A percentile compares a stretch with the other conserved stretches of the same genome.
These are phyloP conservation scores for Coptotermes formosanus DNA, from an alignment of 1,140 invertebrate species.

Conservation along the genomic window DNA sequence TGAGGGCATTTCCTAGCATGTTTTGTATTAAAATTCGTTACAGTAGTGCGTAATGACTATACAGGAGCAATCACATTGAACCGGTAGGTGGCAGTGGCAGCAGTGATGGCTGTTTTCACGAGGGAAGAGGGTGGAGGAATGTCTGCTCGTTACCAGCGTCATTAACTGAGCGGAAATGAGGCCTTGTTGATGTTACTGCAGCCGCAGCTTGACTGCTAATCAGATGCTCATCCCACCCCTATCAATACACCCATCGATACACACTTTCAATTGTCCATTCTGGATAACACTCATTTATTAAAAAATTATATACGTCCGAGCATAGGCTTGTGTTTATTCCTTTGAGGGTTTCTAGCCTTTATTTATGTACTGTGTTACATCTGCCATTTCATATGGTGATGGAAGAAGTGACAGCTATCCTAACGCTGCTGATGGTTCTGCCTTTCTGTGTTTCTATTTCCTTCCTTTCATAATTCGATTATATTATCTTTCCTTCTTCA, in stretches of 20 bases:
- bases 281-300: neutral
- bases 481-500: too few species aligned
- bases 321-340: too few species aligned
- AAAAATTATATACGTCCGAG: too few species aligned
- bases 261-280: neutral
- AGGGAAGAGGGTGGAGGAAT: neutral
- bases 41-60: neutral
- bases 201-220: neutral
- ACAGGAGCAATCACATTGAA: neutral
- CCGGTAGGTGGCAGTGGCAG: neutral
- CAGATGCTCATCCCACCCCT: neutral
- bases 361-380: too few species aligned
- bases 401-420: too few species aligned
- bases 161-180: slow-evolving; percentile 7
- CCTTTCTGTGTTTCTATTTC: too few species aligned
- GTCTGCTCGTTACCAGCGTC: neutral
- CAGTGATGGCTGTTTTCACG: neutral
- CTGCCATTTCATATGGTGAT: too few species aligned
- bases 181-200: neutral
- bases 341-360: too few species aligned
- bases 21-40: neutral
- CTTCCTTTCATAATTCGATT: too few species aligned
- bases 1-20: too few species aligned
- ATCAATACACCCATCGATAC: neutral
- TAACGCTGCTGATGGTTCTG: too few species aligned